phyloP scores from a whole-genome alignment of 2,797 vertebrate genomes.

The Aulostomus chinensis region DNA sequence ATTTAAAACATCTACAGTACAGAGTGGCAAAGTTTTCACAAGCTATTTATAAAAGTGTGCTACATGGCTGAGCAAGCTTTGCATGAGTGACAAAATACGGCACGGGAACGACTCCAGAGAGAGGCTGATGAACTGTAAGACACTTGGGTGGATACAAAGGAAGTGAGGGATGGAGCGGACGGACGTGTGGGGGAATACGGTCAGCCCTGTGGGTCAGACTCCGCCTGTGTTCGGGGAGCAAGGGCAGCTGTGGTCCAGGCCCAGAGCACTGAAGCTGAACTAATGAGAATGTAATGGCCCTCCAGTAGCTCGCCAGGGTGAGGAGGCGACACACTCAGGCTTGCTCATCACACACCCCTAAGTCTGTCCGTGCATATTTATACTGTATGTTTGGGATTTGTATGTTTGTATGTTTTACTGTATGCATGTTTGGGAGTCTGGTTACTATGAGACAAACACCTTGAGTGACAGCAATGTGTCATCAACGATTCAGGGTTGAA shows the following conservation, averaged over 20 bases:
- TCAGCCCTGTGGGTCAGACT: slow-evolving; percentile 42
- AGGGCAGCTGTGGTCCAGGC: slow-evolving; percentile 64
- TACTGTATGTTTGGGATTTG: no score
- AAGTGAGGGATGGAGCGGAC: slow-evolving; percentile 11
- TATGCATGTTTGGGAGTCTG: no score
- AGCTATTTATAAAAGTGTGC: background rate
- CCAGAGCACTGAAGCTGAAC: slow-evolving; percentile 67
- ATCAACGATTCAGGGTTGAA: no score
- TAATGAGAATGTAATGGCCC: slow-evolving; percentile 72
- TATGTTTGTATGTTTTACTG: no score
- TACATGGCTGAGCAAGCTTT: background rate
- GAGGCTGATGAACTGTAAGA: slow-evolving; percentile 9
- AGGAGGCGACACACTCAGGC: slow-evolving; percentile 4
- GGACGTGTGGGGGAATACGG: slow-evolving; percentile 11
- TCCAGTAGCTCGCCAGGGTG: slow-evolving; percentile 32
- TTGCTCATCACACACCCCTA: slow-evolving; percentile 11
- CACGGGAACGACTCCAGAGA: no score
- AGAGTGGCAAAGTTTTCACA: background rate
- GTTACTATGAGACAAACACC: no score
- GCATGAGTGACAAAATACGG: no score
- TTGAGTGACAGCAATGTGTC: no score
- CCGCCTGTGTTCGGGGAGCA: slow-evolving; percentile 42
- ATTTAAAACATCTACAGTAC: no score
- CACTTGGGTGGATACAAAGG: slow-evolving; percentile 26
- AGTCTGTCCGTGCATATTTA: no score